These are phyloP conservation scores for Aporophyla nigra DNA, from an alignment of 2,888 invertebrate genomes.

Conservation along the genomic window DNA sequence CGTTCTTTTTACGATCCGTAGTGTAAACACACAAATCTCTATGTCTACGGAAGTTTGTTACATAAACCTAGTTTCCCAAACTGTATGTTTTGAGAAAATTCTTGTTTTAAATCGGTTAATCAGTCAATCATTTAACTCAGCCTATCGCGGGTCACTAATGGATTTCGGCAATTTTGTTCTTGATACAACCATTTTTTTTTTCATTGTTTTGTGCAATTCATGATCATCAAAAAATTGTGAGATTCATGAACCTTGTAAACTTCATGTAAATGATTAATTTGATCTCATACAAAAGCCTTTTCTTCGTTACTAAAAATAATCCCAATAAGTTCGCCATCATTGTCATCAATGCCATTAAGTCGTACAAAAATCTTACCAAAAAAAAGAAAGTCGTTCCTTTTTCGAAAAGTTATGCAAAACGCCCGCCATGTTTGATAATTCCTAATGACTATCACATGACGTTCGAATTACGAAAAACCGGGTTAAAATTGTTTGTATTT, in stretches of 20 bases:
- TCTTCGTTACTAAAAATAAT: background rate
- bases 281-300: background rate
- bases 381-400: conserved; percentile 18
- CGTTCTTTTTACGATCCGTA: background rate
- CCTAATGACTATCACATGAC: conserved; percentile 47
- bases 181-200: background rate
- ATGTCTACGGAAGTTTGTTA: conserved; percentile 33
- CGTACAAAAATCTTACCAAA: background rate
- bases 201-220: background rate
- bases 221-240: too few species aligned
- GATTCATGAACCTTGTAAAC: background rate
- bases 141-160: background rate
- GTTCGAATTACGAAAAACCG: conserved; percentile 50
- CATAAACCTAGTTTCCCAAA: conserved; percentile 36
- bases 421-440: conserved; percentile 28
- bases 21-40: conserved; percentile 26
- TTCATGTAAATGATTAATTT: background rate
- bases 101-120: conserved; percentile 1
- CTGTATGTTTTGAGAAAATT: conserved; percentile 17
- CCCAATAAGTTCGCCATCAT: background rate
- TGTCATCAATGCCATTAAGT: too few species aligned
- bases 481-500: conserved; percentile 59
- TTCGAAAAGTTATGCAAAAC: conserved; percentile 24
- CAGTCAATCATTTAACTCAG: background rate
- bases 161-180: background rate